Conservation (phyloP, 1,140 invertebrate genomes). For the Aphelenchoides besseyi region DNA sequence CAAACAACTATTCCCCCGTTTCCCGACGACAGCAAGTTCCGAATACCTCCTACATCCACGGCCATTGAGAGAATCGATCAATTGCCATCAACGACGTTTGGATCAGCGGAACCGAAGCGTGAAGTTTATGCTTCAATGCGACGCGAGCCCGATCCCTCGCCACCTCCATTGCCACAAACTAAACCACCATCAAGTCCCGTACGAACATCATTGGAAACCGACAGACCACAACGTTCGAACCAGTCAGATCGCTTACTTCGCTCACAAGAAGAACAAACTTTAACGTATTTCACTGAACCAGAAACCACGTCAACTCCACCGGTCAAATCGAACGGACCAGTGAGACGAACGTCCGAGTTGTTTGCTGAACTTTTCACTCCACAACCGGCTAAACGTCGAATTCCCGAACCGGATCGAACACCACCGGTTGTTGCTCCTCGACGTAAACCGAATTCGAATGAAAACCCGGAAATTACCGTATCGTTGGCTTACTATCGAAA, state of each 20-base stretch:
- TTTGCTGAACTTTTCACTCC: not conserved
- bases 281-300: constrained; percentile 2
- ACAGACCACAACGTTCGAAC: not conserved
- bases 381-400: not conserved
- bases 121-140: constrained; percentile 1
- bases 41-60: not conserved
- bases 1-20: constrained; percentile 10
- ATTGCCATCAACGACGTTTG: not conserved
- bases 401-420: not conserved
- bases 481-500: not conserved
- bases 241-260: not conserved
- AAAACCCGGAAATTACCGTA: not conserved
- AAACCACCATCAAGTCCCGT: not conserved
- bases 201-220: not conserved
- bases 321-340: not conserved
- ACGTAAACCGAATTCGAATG: not conserved
- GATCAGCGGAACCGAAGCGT: not conserved
- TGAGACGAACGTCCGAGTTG: not conserved
- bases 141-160: not conserved
- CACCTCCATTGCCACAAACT: not conserved
- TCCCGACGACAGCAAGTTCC: not conserved
- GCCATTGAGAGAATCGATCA: constrained; percentile 5
- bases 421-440: not conserved
- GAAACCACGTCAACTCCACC: not conserved
- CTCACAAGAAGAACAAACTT: not conserved